These are phyloP conservation scores for Meloe dianella DNA, from an alignment of 2,888 invertebrate genomes.

Conservation along the genomic window DNA sequence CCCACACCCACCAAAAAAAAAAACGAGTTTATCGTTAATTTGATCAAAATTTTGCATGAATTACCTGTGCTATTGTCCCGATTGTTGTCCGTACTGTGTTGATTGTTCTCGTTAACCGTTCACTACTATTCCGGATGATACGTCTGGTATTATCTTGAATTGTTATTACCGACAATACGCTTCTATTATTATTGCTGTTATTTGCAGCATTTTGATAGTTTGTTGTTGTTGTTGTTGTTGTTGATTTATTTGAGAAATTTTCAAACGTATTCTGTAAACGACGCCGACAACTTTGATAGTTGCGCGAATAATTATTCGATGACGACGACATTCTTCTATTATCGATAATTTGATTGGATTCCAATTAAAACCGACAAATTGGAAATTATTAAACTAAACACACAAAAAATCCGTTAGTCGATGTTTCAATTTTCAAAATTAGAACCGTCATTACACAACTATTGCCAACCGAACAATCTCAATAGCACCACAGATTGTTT, in stretches of 20 bases:
- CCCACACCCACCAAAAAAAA: too few relatives aligned
- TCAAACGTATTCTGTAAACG: constrained; percentile 54
- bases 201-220: too few relatives aligned
- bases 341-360: background rate
- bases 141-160: constrained; percentile 68
- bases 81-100: constrained; percentile 70
- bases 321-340: background rate
- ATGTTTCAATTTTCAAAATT: too few relatives aligned
- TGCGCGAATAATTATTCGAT: background rate
- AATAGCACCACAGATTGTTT: too few relatives aligned
- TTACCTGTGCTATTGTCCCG: constrained; percentile 72
- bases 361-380: too few relatives aligned
- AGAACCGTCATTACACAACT: too few relatives aligned
- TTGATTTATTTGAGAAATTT: constrained; percentile 24
- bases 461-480: too few relatives aligned
- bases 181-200: constrained; percentile 42
- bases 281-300: constrained; percentile 49
- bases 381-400: too few relatives aligned
- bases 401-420: too few relatives aligned
- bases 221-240: too few relatives aligned
- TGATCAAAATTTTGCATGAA: too few relatives aligned
- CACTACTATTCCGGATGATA: constrained; percentile 70
- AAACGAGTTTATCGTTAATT: too few relatives aligned
- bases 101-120: constrained; percentile 71
- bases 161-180: constrained; percentile 57